These are phyloP conservation scores for Bilobella aurantiaca DNA, from an alignment of 1,140 invertebrate genomes.

Conservation along the genomic window DNA sequence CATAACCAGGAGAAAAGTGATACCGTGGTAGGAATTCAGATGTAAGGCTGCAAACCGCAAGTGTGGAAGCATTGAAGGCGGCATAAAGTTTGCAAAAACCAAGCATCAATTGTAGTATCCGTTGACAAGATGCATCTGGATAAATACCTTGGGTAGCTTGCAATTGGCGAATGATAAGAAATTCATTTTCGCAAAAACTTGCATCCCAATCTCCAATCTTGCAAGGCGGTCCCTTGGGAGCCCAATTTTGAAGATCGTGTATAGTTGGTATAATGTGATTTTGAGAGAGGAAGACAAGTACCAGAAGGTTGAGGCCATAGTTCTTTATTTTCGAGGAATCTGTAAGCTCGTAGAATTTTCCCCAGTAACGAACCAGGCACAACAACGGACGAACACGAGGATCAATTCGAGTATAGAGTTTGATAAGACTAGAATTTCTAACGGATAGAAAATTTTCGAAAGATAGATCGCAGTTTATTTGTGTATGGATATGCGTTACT, in stretches of 20 bases:
- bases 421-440: slow-evolving; percentile 51
- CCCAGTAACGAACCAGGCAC: slow-evolving; percentile 59
- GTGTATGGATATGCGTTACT: slow-evolving; percentile 47
- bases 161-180: neutral
- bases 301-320: slow-evolving; percentile 51
- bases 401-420: slow-evolving; percentile 49
- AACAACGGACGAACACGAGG: slow-evolving; percentile 47
- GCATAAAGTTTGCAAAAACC: slow-evolving; percentile 19
- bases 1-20: slow-evolving; percentile 32
- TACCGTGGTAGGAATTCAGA: slow-evolving; percentile 37
- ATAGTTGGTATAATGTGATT: slow-evolving; percentile 20
- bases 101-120: slow-evolving; percentile 9
- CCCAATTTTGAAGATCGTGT: slow-evolving; percentile 11
- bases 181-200: neutral
- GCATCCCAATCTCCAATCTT: slow-evolving; percentile 21
- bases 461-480: slow-evolving; percentile 54
- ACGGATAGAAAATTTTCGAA: slow-evolving; percentile 55
- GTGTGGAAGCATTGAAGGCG: neutral
- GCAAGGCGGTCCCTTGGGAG: neutral
- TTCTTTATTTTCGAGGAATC: slow-evolving; percentile 46
- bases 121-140: slow-evolving; percentile 14
- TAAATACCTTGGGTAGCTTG: neutral
- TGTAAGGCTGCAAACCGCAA: slow-evolving; percentile 39
- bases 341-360: slow-evolving; percentile 46
- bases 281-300: slow-evolving; percentile 50